Base-by-base conservation (phyloP, 2,888 invertebrate genomes). In the Balanococcus diminutus region DNA sequence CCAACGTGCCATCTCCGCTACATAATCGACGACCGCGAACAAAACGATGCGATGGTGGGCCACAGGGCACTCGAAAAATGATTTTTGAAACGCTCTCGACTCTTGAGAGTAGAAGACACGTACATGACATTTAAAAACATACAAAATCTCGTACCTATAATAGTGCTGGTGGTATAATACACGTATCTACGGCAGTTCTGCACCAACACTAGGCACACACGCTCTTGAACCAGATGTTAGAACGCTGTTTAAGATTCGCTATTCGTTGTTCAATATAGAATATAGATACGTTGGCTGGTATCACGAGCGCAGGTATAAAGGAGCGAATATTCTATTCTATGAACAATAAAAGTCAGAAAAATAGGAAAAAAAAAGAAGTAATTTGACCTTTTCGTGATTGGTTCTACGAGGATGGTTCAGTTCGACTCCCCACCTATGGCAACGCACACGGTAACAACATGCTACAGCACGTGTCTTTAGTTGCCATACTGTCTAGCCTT, bases 341-440 rank as follows among this genome's bases (percentile, higher is more conserved):
- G 67, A 67, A 67, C 67, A 67, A 67, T 61, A 83, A 83, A 83
- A 83, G 67, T 61, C 32, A 83, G 67, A 83, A 83, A 83, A 83
- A 56, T 32, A 83, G 61, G n/a, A 32, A 83, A 84, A 72, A 36
- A 85, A 81, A 79, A n/a, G 36, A 39, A 82, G 79, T 85, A 61
- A 84, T 36, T 79, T 85, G 85, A 85, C 85, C 85, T 85, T 85
- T 85, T 85, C 75, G 79, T 85, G 85, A 85, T 85, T 85, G 85
- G 85, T 46, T 79, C 14, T 28, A 39, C 6, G 56, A 28, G 19
- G 39, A 36, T 16, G 36, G 67, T 39, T 39, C 79, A 46, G 19
- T 39, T 72, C 42, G 31, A 25, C 85, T 46, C 79, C 85, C 85
- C 85, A 75, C 79, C 36, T 46, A 31, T 19, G 28, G 36, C 36